phyloP scores from a whole-genome alignment of 2,888 invertebrate genomes.

The Cephus nigrinus region DNA sequence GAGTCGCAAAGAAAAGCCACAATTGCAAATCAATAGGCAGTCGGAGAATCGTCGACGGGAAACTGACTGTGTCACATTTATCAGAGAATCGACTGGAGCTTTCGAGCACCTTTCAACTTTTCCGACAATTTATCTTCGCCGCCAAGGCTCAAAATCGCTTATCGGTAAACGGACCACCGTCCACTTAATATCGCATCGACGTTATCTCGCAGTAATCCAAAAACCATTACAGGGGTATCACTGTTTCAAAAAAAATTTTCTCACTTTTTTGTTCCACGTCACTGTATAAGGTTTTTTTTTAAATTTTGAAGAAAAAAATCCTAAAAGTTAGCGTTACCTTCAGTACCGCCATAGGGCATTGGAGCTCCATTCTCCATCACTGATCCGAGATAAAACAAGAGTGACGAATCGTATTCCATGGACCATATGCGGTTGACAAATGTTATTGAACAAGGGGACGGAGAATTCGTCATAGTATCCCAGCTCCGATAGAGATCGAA shows the following conservation, averaged over 20 bases:
- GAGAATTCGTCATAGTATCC: neutral
- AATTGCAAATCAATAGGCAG: slow-evolving; percentile 33
- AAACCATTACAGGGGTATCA: neutral
- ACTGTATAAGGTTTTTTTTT: neutral
- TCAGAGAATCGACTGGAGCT: slow-evolving; percentile 21
- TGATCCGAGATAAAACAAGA: neutral
- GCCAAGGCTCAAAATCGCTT: neutral
- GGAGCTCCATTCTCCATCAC: neutral
- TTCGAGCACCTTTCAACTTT: neutral
- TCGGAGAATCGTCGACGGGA: slow-evolving; percentile 19
- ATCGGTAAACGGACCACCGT: slow-evolving; percentile 2
- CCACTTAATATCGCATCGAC: slow-evolving; percentile 32
- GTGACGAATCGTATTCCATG: neutral
- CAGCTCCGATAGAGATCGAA: neutral
- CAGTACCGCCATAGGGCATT: neutral
- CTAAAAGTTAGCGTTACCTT: neutral
- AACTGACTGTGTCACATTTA: slow-evolving; percentile 37
- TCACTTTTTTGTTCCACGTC: neutral
- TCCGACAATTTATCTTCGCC: slow-evolving; percentile 22
- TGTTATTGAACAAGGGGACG: neutral
- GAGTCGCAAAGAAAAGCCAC: slow-evolving; percentile 22
- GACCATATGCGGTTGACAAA: neutral
- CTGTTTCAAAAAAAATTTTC: too few species aligned
- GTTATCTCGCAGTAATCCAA: neutral
- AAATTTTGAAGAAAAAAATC: neutral